These are phyloP conservation scores for Hypothenemus hampei DNA, from an alignment of 1,140 invertebrate genomes.

Conservation along the genomic window DNA sequence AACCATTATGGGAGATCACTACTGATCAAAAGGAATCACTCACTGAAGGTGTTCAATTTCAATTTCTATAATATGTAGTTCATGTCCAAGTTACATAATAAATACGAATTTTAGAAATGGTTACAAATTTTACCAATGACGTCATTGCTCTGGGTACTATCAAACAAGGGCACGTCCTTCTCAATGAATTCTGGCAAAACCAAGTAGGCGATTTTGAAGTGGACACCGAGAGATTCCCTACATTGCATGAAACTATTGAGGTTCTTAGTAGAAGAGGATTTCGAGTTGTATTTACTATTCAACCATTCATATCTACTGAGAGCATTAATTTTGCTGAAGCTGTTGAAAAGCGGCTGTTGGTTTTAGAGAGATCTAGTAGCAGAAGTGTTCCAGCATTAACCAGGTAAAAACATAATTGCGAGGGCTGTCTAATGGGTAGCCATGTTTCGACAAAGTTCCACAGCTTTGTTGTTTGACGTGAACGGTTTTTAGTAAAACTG, in stretches of 20 bases:
- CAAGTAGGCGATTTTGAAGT: constrained; percentile 73
- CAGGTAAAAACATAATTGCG: constrained; percentile 2
- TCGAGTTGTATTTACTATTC: constrained; percentile 75
- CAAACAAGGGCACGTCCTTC: constrained; percentile 71
- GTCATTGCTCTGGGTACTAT: constrained; percentile 60
- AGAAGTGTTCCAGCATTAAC: constrained; percentile 69
- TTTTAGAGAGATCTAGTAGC: constrained; percentile 67
- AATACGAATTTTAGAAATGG: constrained; percentile 44
- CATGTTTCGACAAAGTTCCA: background rate
- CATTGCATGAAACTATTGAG: constrained; percentile 70
- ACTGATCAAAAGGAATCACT: constrained; percentile 56
- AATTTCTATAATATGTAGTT: no score
- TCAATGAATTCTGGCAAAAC: constrained; percentile 82
- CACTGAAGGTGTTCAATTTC: constrained; percentile 61
- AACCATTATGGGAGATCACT: constrained; percentile 81
- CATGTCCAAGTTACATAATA: no score
- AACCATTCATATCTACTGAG: constrained; percentile 83
- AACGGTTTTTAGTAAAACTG: background rate
- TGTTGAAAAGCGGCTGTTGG: constrained; percentile 63
- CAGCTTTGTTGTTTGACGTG: no score
- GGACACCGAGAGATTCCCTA: constrained; percentile 66
- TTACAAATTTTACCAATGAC: constrained; percentile 77
- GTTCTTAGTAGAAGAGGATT: constrained; percentile 79
- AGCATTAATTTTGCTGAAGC: constrained; percentile 73
- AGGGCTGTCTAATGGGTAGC: background rate